phyloP scores from a whole-genome alignment of 2,797 vertebrate species.

The Xiphophorus birchmanni region DNA sequence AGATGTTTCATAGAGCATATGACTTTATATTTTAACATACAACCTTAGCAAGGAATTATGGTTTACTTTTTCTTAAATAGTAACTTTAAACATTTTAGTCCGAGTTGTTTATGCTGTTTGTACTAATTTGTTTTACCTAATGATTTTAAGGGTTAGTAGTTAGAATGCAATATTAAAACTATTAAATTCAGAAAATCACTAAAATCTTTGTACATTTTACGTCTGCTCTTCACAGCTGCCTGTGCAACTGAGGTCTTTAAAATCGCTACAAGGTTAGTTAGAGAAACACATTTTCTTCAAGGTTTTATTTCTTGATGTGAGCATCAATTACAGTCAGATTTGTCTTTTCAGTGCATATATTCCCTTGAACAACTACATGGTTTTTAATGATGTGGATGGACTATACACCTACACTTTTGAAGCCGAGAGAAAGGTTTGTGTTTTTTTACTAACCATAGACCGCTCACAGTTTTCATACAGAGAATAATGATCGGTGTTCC shows the following conservation, averaged over 20 bases:
- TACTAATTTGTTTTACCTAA: background rate
- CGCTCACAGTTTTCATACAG: background rate
- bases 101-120: background rate
- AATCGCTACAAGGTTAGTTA: constrained; percentile 93
- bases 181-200: background rate
- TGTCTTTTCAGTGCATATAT: constrained; percentile 89
- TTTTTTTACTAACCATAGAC: background rate
- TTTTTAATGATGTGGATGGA: constrained; percentile 96
- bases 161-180: background rate
- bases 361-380: constrained; percentile 96
- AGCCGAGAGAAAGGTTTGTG: constrained; percentile 93
- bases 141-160: background rate
- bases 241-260: constrained; percentile 97
- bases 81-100: background rate
- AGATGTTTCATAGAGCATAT: background rate
- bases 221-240: constrained; percentile 83
- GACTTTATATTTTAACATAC: background rate
- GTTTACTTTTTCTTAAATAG: background rate
- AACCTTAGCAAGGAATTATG: background rate
- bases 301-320: constrained; percentile 7
- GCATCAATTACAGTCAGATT: background rate
- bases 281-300: background rate
- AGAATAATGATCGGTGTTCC: constrained; percentile 15
- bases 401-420: constrained; percentile 96
- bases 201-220: background rate